A percentile compares a stretch with the other conserved stretches of the same genome.
Evolutionary conservation across 2,797 vertebrate species (phyloP).

Genomic region (Xenopus petersii): DNA sequence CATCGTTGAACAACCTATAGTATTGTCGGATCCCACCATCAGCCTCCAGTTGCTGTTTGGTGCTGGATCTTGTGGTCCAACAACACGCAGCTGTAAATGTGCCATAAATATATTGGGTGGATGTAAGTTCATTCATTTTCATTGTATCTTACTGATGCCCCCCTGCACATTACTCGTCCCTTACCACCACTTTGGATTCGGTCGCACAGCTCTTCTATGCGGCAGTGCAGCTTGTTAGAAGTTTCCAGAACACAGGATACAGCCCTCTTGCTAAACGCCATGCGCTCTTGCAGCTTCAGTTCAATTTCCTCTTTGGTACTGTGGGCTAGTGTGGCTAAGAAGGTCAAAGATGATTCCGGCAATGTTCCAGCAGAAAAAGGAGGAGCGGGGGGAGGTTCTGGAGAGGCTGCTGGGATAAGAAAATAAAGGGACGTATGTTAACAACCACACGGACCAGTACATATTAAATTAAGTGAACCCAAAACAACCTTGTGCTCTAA

Average conservation of each 20-base stretch:
- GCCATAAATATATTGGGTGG: too few relatives aligned
- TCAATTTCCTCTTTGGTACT: constrained; percentile 85
- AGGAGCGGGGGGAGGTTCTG: neutral
- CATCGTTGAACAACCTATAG: too few relatives aligned
- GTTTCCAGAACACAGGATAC: constrained; percentile 80
- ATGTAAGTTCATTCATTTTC: too few relatives aligned
- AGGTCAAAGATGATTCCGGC: constrained; percentile 78
- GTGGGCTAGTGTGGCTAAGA: constrained; percentile 78
- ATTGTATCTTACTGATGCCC: too few relatives aligned
- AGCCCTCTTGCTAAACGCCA: constrained; percentile 87
- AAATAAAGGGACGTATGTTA: neutral
- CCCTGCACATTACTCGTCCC: neutral
- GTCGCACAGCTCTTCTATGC: constrained; percentile 76
- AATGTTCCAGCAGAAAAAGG: constrained; percentile 55
- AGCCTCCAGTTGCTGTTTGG: too few relatives aligned
- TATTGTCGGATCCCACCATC: too few relatives aligned
- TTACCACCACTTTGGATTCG: constrained; percentile 74
- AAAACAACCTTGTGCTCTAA: too few relatives aligned
- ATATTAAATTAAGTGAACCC: too few relatives aligned
- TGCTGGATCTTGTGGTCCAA: too few relatives aligned
- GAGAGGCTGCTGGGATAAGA: neutral
- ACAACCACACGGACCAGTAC: too few relatives aligned
- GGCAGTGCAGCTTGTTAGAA: constrained; percentile 78
- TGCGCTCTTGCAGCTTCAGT: constrained; percentile 83
- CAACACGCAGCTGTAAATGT: too few relatives aligned